Evolutionary conservation across 2,113 vertebrate species (phyloP), one percentile per base, ranked within the genome.

Genomic region (Nibea albiflora): DNA sequence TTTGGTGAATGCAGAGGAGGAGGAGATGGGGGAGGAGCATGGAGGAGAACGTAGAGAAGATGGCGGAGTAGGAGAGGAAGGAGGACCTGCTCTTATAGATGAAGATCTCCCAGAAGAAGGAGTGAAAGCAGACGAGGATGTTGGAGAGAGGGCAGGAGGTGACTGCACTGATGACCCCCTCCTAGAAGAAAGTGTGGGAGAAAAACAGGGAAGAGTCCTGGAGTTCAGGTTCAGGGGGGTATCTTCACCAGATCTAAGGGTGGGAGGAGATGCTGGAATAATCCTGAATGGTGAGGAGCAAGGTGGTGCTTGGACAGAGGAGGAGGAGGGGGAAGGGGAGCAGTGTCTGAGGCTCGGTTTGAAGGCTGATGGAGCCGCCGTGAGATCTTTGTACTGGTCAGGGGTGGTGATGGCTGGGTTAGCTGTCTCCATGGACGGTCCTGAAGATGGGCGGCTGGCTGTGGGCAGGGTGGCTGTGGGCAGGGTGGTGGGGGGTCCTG

Each of bases 1-100:
- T 71, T 95, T 93, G 1, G 93, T 94, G 10, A 96, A 94, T 2
- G 92, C 79, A 0, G 95, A 93, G 3, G 94, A 92, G 0, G 65
- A 92, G 0, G 44, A 76, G n/a, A 88, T 73, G 1, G 95, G 91
- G 26, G 95, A 94, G 79, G 17, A 92, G 78, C 4, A 47, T 76
- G 79, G 89, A 67, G 20, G 93, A 90, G 53, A 92, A 24, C 22
- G 35, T 22, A 68, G 62, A 56, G 86, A 87, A 0, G 76, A 69
- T 79, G 89, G 12, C 0, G 28, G 73, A 2, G 47, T 39, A 2
- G 83, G 78, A 5, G 84, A 87, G 17, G 81, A 68, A 7, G 74
- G 57, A 66, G 66, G 68, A 57, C 35, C 52, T 22, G 65, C 44
- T 62, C 75, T 73, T 10, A 67, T 31, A 15, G 80, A 83, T 28